These are phyloP conservation scores for Thymelicus acteon DNA, from an alignment of 2,888 invertebrate species.

Conservation along the genomic window DNA sequence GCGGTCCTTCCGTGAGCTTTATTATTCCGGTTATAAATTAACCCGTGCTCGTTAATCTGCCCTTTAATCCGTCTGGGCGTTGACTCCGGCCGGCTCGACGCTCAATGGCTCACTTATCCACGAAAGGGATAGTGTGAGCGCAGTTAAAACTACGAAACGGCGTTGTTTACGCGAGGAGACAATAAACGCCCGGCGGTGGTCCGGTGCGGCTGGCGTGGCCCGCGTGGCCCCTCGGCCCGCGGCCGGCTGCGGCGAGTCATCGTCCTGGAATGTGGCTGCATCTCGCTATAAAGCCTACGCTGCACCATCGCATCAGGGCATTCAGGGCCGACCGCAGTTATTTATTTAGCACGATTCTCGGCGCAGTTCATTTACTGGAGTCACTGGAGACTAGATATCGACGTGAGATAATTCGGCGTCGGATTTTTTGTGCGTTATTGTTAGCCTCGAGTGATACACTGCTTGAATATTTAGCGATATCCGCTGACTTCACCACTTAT, in stretches of 20 bases:
- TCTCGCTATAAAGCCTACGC: slow-evolving; percentile 47
- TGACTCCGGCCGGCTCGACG: slow-evolving; percentile 66
- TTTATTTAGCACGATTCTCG: slow-evolving; percentile 37
- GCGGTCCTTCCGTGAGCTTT: slow-evolving; percentile 70
- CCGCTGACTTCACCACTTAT: slow-evolving; percentile 82
- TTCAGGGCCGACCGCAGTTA: slow-evolving; percentile 34
- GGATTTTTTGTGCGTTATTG: slow-evolving; percentile 77
- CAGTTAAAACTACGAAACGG: slow-evolving; percentile 61
- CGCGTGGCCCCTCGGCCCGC: neutral
- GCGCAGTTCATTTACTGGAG: slow-evolving; percentile 39
- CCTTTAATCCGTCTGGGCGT: slow-evolving; percentile 83
- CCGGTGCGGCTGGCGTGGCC: slow-evolving; percentile 10
- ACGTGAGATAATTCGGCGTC: slow-evolving; percentile 70
- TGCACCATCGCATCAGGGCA: slow-evolving; percentile 34
- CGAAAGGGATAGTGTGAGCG: slow-evolving; percentile 53
- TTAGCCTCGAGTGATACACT: slow-evolving; percentile 83
- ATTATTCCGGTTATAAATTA: slow-evolving; percentile 82
- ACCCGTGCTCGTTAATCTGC: slow-evolving; percentile 78
- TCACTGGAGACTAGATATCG: slow-evolving; percentile 60
- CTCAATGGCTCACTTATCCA: slow-evolving; percentile 61
- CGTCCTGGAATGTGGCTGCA: slow-evolving; percentile 75
- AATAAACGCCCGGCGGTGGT: slow-evolving; percentile 50
- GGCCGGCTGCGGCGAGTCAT: slow-evolving; percentile 58
- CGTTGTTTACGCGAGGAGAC: slow-evolving; percentile 55
- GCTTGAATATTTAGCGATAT: slow-evolving; percentile 84